Conservation (phyloP, 2,888 invertebrate genomes). For the Fragum fragum region DNA sequence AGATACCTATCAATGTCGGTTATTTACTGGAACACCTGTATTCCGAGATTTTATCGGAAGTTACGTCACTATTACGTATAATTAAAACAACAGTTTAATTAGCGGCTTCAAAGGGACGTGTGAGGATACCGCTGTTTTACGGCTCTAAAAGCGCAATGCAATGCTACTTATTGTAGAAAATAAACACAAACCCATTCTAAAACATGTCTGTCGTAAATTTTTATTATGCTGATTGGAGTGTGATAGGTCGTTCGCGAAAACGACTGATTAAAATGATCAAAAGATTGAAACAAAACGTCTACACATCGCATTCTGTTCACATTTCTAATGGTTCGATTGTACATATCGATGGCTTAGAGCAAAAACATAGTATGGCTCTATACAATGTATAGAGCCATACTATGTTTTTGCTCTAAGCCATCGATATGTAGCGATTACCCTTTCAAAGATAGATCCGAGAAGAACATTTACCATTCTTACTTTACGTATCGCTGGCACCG, state of each 20-base stretch:
- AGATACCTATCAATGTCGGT: slow-evolving; percentile 15
- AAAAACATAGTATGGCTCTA: no score
- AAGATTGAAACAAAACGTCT: not conserved
- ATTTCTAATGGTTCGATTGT: not conserved
- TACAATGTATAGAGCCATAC: no score
- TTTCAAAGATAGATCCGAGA: no score
- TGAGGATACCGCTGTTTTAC: slow-evolving; percentile 25
- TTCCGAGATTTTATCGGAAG: slow-evolving; percentile 20
- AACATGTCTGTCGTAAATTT: slow-evolving; percentile 12
- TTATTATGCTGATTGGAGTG: slow-evolving; percentile 13
- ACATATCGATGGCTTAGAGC: no score
- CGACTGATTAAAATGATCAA: slow-evolving; percentile 3
- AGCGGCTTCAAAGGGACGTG: slow-evolving; percentile 16
- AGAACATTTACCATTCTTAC: no score
- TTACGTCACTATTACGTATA: slow-evolving; percentile 28
- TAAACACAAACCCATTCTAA: slow-evolving; percentile 22
- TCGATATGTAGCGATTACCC: no score
- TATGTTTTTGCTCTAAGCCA: no score
- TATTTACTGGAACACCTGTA: slow-evolving; percentile 24
- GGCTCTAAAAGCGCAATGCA: slow-evolving; percentile 12
- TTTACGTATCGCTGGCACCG: no score
- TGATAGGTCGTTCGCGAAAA: not conserved
- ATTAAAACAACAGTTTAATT: slow-evolving; percentile 34
- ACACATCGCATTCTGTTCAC: not conserved
- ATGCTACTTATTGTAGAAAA: slow-evolving; percentile 18